Conservation (phyloP, 2,888 invertebrate species). For the Hypselothyrea guttata region DNA sequence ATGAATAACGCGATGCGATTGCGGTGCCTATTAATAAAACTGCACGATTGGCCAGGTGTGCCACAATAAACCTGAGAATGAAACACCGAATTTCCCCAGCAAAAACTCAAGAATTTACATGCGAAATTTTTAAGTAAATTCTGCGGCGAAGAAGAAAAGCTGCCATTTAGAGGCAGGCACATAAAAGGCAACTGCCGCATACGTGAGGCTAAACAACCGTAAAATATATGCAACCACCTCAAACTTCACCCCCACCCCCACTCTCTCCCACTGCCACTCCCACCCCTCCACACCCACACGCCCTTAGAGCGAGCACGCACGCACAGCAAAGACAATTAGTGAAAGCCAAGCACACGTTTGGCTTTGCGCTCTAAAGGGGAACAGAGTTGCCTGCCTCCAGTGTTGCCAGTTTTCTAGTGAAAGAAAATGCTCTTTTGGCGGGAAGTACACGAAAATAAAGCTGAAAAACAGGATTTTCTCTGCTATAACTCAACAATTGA, state of each 20-base stretch:
- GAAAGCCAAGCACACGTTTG: constrained; percentile 59
- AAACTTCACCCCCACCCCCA: constrained; percentile 11
- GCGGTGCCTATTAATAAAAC: constrained; percentile 27
- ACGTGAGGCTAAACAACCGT: constrained; percentile 74
- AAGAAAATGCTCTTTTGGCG: no score
- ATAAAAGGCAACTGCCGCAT: constrained; percentile 69
- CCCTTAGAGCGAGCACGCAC: constrained; percentile 39
- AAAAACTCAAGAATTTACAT: constrained; percentile 27
- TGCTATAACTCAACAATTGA: no score
- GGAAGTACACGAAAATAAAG: no score
- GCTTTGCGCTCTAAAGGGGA: constrained; percentile 1
- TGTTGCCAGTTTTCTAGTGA: no score
- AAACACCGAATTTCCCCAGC: no score
- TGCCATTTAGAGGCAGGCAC: constrained; percentile 19
- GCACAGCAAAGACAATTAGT: constrained; percentile 74
- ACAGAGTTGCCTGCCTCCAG: neutral
- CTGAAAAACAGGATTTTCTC: no score
- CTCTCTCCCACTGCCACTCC: constrained; percentile 5
- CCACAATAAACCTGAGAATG: constrained; percentile 23
- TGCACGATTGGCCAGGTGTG: constrained; percentile 58
- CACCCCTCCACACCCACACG: constrained; percentile 19
- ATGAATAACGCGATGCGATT: constrained; percentile 45
- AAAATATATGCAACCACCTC: constrained; percentile 64
- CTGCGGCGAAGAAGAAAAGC: constrained; percentile 28
- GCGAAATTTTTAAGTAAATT: constrained; percentile 55